These are phyloP conservation scores for Brachionus asplanchnoidis DNA, from an alignment of 1,140 invertebrate species.

Conservation along the genomic window DNA sequence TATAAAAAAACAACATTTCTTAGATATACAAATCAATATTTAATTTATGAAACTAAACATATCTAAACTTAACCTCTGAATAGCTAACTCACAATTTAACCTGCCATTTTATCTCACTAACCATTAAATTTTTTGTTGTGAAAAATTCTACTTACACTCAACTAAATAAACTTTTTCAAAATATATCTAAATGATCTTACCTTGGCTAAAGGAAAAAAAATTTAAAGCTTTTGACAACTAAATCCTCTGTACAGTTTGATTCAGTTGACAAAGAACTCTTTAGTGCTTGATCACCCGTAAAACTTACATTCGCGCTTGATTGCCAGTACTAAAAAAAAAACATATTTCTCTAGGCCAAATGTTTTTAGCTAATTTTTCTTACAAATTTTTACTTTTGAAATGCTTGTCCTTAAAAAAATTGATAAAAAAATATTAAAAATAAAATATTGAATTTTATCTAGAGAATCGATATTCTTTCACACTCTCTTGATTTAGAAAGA, in stretches of 20 bases:
- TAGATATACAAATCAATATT: conserved; percentile 29
- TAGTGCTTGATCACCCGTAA: not conserved
- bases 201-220: not conserved
- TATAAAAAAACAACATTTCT: not conserved
- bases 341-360: too few relatives aligned
- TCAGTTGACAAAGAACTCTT: not conserved
- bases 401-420: not conserved
- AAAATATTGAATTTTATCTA: not conserved
- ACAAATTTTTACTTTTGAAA: not conserved
- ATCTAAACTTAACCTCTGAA: not conserved
- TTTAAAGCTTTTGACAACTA: not conserved
- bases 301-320: not conserved
- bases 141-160: too few relatives aligned
- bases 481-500: not conserved
- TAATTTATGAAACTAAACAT: not conserved
- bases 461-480: not conserved
- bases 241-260: not conserved
- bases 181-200: not conserved
- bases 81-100: not conserved
- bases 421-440: not conserved
- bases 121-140: not conserved
- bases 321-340: not conserved
- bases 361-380: not conserved
- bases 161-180: not conserved
- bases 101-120: not conserved